phyloP scores from a whole-genome alignment of 2,797 vertebrate species.

The Thamnophis elegans region DNA sequence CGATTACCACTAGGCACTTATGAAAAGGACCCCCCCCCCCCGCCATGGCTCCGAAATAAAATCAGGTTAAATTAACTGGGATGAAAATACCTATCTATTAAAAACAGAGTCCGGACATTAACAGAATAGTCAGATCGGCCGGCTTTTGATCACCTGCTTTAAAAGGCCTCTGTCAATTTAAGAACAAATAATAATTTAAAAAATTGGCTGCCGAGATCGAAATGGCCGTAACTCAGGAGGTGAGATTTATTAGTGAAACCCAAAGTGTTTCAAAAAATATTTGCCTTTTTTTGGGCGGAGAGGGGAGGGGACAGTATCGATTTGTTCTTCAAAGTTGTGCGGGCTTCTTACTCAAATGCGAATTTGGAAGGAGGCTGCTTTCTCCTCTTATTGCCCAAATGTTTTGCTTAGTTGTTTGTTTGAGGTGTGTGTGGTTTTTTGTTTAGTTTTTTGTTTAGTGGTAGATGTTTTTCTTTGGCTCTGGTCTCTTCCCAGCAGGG shows the following conservation, averaged over 20 bases:
- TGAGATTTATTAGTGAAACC: not conserved
- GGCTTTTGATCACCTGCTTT: not conserved
- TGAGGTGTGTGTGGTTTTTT: not conserved
- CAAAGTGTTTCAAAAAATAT: not conserved
- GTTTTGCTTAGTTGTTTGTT: not conserved
- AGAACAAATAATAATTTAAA: not conserved
- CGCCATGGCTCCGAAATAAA: not conserved
- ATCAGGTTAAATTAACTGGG: not conserved
- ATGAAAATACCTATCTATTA: not conserved
- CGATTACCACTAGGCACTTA: not conserved
- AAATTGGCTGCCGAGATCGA: not conserved
- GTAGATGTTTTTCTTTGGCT: rapidly evolving
- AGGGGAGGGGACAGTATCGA: not conserved
- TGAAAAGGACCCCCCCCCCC: not conserved
- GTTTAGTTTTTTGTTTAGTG: not conserved
- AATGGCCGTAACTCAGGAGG: not conserved
- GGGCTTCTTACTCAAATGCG: not conserved
- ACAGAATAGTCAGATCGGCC: not conserved
- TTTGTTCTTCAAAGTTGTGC: not conserved
- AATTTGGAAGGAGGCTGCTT: not conserved
- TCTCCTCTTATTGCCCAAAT: not conserved
- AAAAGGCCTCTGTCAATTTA: not conserved
- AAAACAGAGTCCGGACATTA: not conserved
- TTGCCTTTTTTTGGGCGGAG: not conserved
- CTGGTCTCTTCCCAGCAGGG: slow-evolving; percentile 26